Evolutionary conservation across 2,888 invertebrate genomes (phyloP), one percentile per base, ranked within the genome.

Genomic region (Glaucopsyche alexis): DNA sequence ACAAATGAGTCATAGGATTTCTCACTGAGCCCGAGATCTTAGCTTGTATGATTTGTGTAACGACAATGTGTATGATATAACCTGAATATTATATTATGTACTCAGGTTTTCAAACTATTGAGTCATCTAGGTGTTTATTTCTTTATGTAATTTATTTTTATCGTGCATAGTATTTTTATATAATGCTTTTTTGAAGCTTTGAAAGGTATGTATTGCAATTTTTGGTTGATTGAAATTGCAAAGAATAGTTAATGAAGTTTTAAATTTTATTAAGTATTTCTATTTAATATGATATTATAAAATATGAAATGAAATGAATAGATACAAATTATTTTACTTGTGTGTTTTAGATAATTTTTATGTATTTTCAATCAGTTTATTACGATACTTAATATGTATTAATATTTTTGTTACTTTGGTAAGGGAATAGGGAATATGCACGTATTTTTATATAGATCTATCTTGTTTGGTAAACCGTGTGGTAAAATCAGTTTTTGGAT

Each of bases 51-150:
- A 55, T 55, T 55, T 55, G 19, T 16, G 19, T 19, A 55, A 19
- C 19, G 16, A 52, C 29, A 29, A 42, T 42, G 42, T 1, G 6
- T 42, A 42, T 55, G 11, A 19, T 55, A 55, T 55, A 19, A 55
- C 19, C 29, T 29, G 11, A 11, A 60, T 60, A 60, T 14, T 38
- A 38, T 14, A 60, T 29, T 29, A 11, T 60, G 14, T 60, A 38
- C 60, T 60, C 60, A 60, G 60, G 60, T 60, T 55, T 55, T 9
- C 29, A 29, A 60, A 60, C 29, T 60, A 60, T 60, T 7, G 60
- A 60, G 60, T 29, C 60, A 60, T 60, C 60, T 55, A 55, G 55
- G 55, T 55, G 55, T 55, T 55, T 55, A 29, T 60, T 60, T 29
- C 14, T 60, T 60, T 7, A 13, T 29, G 29, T 29, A 29, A 60